phyloP scores from a whole-genome alignment of 2,888 invertebrate species.

The Spilosoma lubricipeda region DNA sequence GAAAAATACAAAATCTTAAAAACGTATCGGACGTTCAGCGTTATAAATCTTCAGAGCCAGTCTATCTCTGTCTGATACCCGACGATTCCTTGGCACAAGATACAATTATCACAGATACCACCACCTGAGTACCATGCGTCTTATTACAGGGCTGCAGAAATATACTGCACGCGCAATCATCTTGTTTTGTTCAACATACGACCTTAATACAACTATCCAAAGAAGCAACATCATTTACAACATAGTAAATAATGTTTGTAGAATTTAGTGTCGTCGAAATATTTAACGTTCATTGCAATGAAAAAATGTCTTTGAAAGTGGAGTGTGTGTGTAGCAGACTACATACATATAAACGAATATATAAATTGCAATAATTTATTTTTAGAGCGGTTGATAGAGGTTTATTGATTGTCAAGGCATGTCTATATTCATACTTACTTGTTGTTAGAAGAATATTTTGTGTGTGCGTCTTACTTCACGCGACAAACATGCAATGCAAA shows the following conservation, averaged over 20 bases:
- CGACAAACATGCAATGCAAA: neutral
- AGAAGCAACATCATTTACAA: conserved; percentile 21
- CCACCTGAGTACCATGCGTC: conserved; percentile 50
- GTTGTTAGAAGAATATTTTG: neutral
- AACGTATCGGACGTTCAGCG: conserved; percentile 21
- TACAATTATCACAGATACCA: conserved; percentile 60
- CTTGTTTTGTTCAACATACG: conserved; percentile 38
- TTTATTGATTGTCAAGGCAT: conserved; percentile 18
- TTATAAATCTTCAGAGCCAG: conserved; percentile 40
- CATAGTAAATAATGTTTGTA: conserved; percentile 23
- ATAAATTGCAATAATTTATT: conserved; percentile 5
- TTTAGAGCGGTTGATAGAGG: conserved; percentile 12
- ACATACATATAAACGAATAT: neutral
- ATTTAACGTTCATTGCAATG: conserved; percentile 28
- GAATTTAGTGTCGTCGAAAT: conserved; percentile 29
- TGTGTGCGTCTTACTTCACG: neutral
- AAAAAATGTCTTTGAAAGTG: conserved; percentile 42
- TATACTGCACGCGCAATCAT: conserved; percentile 38
- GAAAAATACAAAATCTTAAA: conserved; percentile 26
- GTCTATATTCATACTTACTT: neutral
- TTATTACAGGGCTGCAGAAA: conserved; percentile 47
- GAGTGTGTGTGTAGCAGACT: conserved; percentile 10
- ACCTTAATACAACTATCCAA: conserved; percentile 45
- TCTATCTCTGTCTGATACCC: conserved; percentile 33
- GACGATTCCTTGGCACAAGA: conserved; percentile 62